A percentile compares a stretch with the other conserved stretches of the same genome.
These are phyloP conservation scores for Zophobas atratus DNA, from an alignment of 1,140 invertebrate species.

Conservation along the genomic window DNA sequence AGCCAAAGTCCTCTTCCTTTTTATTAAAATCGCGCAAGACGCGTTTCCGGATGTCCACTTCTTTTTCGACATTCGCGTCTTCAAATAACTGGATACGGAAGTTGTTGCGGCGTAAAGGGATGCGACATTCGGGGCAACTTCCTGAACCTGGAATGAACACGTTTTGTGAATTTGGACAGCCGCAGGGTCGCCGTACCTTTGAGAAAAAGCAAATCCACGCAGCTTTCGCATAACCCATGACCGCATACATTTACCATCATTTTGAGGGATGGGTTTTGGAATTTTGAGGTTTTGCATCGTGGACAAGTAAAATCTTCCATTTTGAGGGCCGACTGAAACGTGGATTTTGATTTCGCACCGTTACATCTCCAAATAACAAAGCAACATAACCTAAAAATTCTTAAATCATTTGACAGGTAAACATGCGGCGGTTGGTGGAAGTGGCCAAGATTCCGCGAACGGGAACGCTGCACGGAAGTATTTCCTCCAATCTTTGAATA, in stretches of 20 bases:
- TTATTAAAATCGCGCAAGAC: conserved; percentile 94
- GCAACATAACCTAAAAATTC: no score
- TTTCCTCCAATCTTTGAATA: no score
- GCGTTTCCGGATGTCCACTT: conserved; percentile 94
- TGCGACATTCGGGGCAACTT: conserved; percentile 92
- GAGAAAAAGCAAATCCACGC: conserved; percentile 95
- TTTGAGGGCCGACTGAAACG: conserved; percentile 13
- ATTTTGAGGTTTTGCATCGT: conserved; percentile 98
- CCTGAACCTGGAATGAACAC: conserved; percentile 82
- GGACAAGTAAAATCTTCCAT: conserved; percentile 96
- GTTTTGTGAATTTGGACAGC: conserved; percentile 27
- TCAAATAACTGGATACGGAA: conserved; percentile 97
- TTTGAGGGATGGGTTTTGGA: conserved; percentile 96
- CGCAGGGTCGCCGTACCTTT: conserved; percentile 78
- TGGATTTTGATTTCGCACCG: neutral
- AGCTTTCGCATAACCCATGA: conserved; percentile 97
- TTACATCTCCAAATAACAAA: neutral
- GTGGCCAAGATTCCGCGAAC: no score
- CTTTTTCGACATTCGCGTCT: conserved; percentile 96
- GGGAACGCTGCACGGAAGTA: no score
- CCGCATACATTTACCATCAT: conserved; percentile 99
- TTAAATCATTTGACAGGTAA: no score
- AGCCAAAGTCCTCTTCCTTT: conserved; percentile 90
- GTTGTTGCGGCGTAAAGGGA: conserved; percentile 88
- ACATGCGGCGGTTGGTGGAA: no score